phyloP scores from a whole-genome alignment of 35 echinoderm and acorn worm genomes.

The Nesometra sesokonis region DNA sequence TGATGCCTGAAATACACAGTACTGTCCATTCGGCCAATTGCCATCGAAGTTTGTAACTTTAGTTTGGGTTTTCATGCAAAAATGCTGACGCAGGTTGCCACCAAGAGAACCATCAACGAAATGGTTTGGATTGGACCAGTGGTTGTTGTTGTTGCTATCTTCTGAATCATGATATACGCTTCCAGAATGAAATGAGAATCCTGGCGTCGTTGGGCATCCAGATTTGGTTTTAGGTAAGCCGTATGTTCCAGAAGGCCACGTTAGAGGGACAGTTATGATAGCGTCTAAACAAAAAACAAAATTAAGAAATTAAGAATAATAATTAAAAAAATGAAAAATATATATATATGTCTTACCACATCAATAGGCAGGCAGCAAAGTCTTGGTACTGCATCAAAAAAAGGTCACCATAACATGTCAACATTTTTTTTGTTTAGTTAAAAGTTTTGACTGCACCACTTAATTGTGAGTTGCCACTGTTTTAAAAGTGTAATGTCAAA shows the following conservation, averaged over 20 bases:
- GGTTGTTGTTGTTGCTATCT: slow-evolving; percentile 16
- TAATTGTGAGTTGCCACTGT: too few species aligned
- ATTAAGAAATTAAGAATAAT: too few species aligned
- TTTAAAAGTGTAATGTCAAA: too few species aligned
- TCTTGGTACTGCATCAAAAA: too few species aligned
- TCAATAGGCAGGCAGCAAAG: too few species aligned
- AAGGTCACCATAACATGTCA: too few species aligned
- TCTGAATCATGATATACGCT: slow-evolving; percentile 49
- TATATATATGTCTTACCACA: too few species aligned
- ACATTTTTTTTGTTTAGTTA: too few species aligned
- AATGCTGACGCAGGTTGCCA: slow-evolving; percentile 19
- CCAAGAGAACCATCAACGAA: slow-evolving; percentile 1
- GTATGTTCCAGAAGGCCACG: slow-evolving; percentile 52
- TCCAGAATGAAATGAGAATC: slow-evolving; percentile 28
- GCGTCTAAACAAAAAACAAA: neutral
- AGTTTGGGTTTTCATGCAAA: slow-evolving; percentile 31
- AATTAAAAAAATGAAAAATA: too few species aligned
- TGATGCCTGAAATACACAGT: slow-evolving; percentile 15
- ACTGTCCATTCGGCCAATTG: slow-evolving; percentile 21
- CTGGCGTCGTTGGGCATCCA: slow-evolving; percentile 31
- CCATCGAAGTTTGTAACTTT: neutral
- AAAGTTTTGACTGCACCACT: too few species aligned
- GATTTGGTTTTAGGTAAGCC: slow-evolving; percentile 32
- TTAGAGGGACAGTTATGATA: neutral
- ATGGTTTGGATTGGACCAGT: slow-evolving; percentile 10